A percentile compares a stretch with the other conserved stretches of the same genome.
Conservation (phyloP, 2,113 vertebrate species). For the Nyctereutes procyonoides region DNA sequence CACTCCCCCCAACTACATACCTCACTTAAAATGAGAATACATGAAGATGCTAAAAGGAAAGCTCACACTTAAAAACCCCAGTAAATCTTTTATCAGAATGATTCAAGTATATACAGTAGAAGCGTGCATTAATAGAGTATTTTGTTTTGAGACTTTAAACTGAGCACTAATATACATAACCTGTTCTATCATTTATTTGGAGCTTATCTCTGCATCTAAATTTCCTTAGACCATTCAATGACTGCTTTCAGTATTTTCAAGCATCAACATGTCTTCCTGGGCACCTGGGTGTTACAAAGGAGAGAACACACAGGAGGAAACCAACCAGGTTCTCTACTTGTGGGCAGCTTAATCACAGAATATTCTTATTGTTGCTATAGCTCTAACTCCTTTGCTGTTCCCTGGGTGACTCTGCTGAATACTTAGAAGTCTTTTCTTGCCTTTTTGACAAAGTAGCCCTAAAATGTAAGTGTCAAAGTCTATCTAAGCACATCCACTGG, state of each 20-base stretch:
- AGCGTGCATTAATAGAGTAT: not conserved
- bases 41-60: not conserved
- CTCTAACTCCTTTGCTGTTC: not conserved
- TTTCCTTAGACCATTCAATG: not conserved
- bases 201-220: not conserved
- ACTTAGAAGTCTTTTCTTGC: not conserved
- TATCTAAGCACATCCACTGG: not conserved
- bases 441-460: not conserved
- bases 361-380: not conserved
- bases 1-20: not conserved
- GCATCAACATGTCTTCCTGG: not conserved
- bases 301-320: not conserved
- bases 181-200: not conserved
- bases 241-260: not conserved
- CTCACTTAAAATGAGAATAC: conserved; percentile 32
- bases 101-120: not conserved
- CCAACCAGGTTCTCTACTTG: not conserved
- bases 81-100: not conserved
- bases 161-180: not conserved
- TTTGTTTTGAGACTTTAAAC: not conserved
- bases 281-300: not conserved
- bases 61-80: not conserved
- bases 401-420: not conserved
- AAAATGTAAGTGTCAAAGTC: not conserved
- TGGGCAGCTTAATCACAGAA: not conserved